phyloP scores from a whole-genome alignment of 1,140 invertebrate species.

The Leptinotarsa texana region DNA sequence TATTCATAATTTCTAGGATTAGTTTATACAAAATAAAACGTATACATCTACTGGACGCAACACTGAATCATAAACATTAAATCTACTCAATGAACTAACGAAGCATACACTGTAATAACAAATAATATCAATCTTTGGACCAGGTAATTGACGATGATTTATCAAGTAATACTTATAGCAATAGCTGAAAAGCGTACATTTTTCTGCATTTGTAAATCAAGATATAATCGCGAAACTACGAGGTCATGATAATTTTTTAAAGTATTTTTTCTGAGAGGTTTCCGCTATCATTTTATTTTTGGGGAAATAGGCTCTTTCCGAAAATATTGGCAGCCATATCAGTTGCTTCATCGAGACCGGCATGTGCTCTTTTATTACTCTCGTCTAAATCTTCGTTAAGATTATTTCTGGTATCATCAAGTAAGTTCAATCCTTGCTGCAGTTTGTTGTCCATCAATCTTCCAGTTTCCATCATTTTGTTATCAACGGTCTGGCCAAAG shows the following conservation, averaged over 20 bases:
- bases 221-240: background rate
- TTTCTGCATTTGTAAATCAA: background rate
- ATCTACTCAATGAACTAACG: background rate
- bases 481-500: slow-evolving; percentile 35
- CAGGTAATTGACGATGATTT: slow-evolving; percentile 3
- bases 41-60: background rate
- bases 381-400: slow-evolving; percentile 37
- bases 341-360: slow-evolving; percentile 38
- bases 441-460: slow-evolving; percentile 34
- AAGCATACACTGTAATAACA: slow-evolving; percentile 1
- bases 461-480: slow-evolving; percentile 38
- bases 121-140: background rate
- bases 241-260: background rate
- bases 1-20: too few species aligned
- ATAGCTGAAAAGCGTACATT: background rate
- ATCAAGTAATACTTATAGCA: background rate
- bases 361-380: slow-evolving; percentile 40
- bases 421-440: slow-evolving; percentile 32
- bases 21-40: too few species aligned
- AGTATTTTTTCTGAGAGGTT: background rate
- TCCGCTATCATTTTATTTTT: slow-evolving; percentile 34
- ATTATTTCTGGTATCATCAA: slow-evolving; percentile 32
- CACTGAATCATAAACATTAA: background rate
- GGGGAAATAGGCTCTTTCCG: slow-evolving; percentile 33
- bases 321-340: slow-evolving; percentile 39